phyloP scores from a whole-genome alignment of 2,888 invertebrate species.

The Drosophila pseudotakahashii region DNA sequence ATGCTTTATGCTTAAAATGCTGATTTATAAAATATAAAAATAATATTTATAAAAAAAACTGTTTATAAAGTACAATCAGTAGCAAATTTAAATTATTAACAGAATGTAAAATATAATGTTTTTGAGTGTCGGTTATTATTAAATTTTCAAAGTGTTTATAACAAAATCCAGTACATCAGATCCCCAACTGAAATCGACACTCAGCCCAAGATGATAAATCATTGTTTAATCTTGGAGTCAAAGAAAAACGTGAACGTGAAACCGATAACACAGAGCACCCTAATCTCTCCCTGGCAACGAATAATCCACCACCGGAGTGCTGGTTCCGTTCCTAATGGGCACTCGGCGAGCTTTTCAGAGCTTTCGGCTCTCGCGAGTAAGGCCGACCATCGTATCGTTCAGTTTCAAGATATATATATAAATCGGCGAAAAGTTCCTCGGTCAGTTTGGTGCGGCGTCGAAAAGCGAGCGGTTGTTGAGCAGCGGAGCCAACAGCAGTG shows the following conservation, averaged over 20 bases:
- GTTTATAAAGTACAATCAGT: too few species aligned
- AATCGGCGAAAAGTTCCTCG: background rate
- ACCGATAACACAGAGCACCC: conserved; percentile 24
- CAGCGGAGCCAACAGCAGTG: conserved; percentile 38
- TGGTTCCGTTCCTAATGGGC: conserved; percentile 9
- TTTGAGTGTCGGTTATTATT: background rate
- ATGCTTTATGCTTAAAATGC: too few species aligned
- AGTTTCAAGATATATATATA: conserved; percentile 2
- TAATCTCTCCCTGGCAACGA: conserved; percentile 37
- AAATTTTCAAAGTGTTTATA: background rate
- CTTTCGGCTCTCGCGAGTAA: background rate
- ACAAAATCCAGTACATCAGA: background rate
- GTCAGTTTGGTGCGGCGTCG: conserved; percentile 77
- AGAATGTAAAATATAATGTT: too few species aligned
- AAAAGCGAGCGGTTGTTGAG: conserved; percentile 71
- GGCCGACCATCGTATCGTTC: background rate
- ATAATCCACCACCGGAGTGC: background rate
- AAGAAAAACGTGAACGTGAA: conserved; percentile 31
- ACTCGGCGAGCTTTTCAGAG: conserved; percentile 2
- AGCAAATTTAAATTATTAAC: too few species aligned
- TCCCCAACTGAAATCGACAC: conserved; percentile 3
- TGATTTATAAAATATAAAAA: too few species aligned
- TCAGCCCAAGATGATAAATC: conserved; percentile 15
- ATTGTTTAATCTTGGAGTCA: conserved; percentile 17
- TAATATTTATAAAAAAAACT: too few species aligned